Conservation (phyloP, 2,113 vertebrate species). For the Pica pica region DNA sequence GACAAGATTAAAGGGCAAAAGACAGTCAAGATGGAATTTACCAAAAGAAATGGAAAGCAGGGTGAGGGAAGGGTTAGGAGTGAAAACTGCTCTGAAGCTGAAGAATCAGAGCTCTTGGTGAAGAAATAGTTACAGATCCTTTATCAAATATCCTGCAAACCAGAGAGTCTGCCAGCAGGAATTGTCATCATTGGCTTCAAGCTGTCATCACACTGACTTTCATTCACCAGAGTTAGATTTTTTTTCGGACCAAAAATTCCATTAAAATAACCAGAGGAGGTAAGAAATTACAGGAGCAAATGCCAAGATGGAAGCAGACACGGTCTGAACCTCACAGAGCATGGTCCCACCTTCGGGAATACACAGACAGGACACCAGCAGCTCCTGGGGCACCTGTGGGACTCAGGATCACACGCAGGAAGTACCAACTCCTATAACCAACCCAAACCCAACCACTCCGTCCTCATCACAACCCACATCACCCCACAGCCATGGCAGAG, state of each 20-base stretch:
- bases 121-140: background rate
- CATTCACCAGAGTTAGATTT: background rate
- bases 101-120: background rate
- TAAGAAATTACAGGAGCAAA: background rate
- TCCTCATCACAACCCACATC: background rate
- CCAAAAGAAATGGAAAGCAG: background rate
- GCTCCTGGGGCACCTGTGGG: background rate
- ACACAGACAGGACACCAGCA: background rate
- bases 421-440: rapidly evolving
- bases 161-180: background rate
- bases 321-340: rapidly evolving
- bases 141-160: background rate
- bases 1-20: background rate
- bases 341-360: rapidly evolving
- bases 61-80: background rate
- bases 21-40: background rate
- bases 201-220: rapidly evolving
- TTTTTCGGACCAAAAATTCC: background rate
- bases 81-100: background rate
- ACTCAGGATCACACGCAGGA: background rate
- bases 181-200: rapidly evolving
- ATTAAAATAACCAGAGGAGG: background rate
- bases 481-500: background rate
- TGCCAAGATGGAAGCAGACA: rapidly evolving
- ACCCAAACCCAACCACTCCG: background rate